Percentiles rank a stretch among this genome's conserved stretches.
Conservation (phyloP, 2,888 invertebrate genomes). For the Piscicola geometra region DNA sequence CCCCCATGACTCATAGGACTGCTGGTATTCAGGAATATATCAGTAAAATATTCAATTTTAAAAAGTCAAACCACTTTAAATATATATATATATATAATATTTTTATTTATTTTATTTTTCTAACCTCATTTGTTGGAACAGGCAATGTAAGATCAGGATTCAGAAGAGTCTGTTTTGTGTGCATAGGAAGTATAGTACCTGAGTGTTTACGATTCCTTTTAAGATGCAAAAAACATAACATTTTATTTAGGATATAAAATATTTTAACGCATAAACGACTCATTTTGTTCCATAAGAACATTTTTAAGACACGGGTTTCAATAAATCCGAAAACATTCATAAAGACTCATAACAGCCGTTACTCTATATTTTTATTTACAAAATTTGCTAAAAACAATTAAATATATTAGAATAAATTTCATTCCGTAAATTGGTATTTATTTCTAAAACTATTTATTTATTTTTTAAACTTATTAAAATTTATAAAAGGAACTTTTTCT, state of each 20-base stretch:
- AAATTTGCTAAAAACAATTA: too few relatives aligned
- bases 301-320: neutral
- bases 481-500: neutral
- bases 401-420: neutral
- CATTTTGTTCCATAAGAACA: neutral
- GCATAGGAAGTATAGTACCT: slow-evolving; percentile 38
- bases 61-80: too few relatives aligned
- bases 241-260: slow-evolving; percentile 24
- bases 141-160: slow-evolving; percentile 27
- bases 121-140: slow-evolving; percentile 37
- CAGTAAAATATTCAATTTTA: neutral
- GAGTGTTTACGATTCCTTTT: slow-evolving; percentile 38
- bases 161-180: slow-evolving; percentile 17
- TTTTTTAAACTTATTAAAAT: neutral
- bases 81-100: too few relatives aligned
- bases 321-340: neutral
- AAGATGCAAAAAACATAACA: slow-evolving; percentile 39
- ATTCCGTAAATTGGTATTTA: neutral
- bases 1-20: slow-evolving; percentile 35
- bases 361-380: too few relatives aligned
- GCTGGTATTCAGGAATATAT: neutral
- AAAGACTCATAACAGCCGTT: too few relatives aligned
- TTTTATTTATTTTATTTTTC: too few relatives aligned
- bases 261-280: neutral
- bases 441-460: neutral